Evolutionary conservation across 2,888 invertebrate genomes (phyloP).

Genomic region (Zonitis immaculata): DNA sequence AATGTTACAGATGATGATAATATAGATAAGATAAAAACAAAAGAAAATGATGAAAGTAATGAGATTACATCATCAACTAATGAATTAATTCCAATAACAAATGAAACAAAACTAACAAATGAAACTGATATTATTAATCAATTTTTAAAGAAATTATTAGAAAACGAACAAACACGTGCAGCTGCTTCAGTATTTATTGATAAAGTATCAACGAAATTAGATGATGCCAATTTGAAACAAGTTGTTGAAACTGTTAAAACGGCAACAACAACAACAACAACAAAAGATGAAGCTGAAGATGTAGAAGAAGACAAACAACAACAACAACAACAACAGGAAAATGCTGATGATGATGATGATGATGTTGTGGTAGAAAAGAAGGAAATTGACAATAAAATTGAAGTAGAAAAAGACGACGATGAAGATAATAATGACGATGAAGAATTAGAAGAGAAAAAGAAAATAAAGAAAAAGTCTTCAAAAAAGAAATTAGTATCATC

Average conservation of each 20-base stretch:
- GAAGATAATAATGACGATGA: constrained; percentile 8
- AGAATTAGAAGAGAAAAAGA: constrained; percentile 15
- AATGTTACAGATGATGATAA: constrained; percentile 1
- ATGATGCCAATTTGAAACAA: constrained; percentile 14
- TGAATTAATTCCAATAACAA: not conserved
- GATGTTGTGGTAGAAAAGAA: constrained; percentile 24
- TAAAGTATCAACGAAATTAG: constrained; percentile 14
- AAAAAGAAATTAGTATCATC: constrained; percentile 20
- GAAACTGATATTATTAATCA: constrained; percentile 14
- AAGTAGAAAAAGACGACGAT: constrained; percentile 7
- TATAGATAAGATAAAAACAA: not conserved
- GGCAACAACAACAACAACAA: not conserved
- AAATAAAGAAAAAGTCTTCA: constrained; percentile 8
- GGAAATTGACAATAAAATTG: constrained; percentile 27
- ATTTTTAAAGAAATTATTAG: constrained; percentile 12
- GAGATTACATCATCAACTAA: constrained; percentile 17
- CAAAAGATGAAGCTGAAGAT: constrained; percentile 6
- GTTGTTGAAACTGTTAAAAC: constrained; percentile 13
- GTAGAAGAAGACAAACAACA: constrained; percentile 10
- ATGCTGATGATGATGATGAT: constrained; percentile 13
- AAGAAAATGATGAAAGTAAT: constrained; percentile 4
- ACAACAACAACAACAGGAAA: constrained; percentile 7
- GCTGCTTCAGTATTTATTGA: constrained; percentile 14
- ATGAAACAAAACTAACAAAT: not conserved
- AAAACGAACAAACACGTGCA: constrained; percentile 12